phyloP scores from a whole-genome alignment of 64 coral and sea anemone species.

The Pocillopora damicornis region DNA sequence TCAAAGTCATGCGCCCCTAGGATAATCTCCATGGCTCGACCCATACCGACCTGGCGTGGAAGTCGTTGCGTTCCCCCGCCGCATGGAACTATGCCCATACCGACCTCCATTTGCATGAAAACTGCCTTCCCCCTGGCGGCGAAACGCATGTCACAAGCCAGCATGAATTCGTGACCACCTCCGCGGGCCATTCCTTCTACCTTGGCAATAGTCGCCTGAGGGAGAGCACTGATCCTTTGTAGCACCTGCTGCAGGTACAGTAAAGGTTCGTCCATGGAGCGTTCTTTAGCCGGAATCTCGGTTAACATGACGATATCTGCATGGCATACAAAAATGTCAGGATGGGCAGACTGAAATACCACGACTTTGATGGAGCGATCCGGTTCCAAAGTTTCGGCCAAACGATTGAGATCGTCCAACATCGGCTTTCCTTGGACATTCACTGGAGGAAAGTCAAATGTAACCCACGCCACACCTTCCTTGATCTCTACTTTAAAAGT shows the following conservation, averaged over 20 bases:
- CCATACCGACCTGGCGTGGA: conserved; percentile 84
- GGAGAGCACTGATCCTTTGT: conserved; percentile 71
- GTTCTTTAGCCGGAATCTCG: conserved; percentile 66
- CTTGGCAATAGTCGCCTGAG: conserved; percentile 88
- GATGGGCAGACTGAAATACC: conserved; percentile 78
- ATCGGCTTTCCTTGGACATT: conserved; percentile 88
- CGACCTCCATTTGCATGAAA: conserved; percentile 96
- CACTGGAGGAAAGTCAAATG: conserved; percentile 86
- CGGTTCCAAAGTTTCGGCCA: conserved; percentile 55
- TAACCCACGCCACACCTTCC: conserved; percentile 73
- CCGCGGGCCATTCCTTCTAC: conserved; percentile 89
- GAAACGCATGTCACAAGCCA: conserved; percentile 92
- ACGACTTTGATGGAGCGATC: conserved; percentile 83
- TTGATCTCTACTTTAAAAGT: conserved; percentile 79
- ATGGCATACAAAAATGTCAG: conserved; percentile 87
- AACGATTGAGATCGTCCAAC: conserved; percentile 69
- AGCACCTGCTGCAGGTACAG: conserved; percentile 72
- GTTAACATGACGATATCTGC: conserved; percentile 89
- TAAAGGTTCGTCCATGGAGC: conserved; percentile 60
- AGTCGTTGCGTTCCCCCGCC: conserved; percentile 87
- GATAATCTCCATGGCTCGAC: conserved; percentile 78
- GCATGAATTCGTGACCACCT: conserved; percentile 86
- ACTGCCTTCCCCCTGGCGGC: conserved; percentile 82
- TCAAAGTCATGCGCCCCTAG: conserved; percentile 84
- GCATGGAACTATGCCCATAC: conserved; percentile 89